Percentiles rank a stretch among this genome's conserved stretches.
These are phyloP conservation scores for Trichechus manatus DNA, from an alignment of 2,113 vertebrate genomes.

Conservation along the genomic window DNA sequence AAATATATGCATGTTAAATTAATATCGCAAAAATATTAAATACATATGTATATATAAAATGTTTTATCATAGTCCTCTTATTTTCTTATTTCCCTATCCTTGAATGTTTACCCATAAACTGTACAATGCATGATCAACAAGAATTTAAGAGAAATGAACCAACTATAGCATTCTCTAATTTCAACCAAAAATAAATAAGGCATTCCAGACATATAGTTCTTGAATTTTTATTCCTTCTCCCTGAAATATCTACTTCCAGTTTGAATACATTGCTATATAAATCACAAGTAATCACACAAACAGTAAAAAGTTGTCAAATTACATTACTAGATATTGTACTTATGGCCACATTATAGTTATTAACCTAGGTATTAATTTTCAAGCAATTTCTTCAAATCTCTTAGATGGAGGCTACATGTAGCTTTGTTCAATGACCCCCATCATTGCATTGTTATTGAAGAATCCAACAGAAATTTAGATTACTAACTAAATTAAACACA, in stretches of 20 bases:
- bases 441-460: conserved; percentile 70
- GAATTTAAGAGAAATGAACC: not conserved
- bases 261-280: conserved; percentile 20
- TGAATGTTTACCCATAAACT: not conserved
- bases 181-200: not conserved
- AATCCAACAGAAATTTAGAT: conserved; percentile 78
- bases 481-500: conserved; percentile 76
- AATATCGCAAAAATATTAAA: not conserved
- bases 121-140: not conserved
- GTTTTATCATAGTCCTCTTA: not conserved
- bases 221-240: conserved; percentile 39
- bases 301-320: conserved; percentile 47
- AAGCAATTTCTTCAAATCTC: conserved; percentile 64
- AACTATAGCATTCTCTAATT: not conserved
- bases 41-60: not conserved
- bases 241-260: conserved; percentile 45
- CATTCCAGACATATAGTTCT: not conserved
- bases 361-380: conserved; percentile 79
- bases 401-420: conserved; percentile 63
- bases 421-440: conserved; percentile 53
- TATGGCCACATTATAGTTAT: conserved; percentile 60
- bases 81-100: not conserved
- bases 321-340: conserved; percentile 21
- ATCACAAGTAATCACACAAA: conserved; percentile 58
- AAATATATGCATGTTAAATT: not conserved